Base-by-base conservation (phyloP, 1,140 invertebrate genomes). In the Olivierus martensii region DNA sequence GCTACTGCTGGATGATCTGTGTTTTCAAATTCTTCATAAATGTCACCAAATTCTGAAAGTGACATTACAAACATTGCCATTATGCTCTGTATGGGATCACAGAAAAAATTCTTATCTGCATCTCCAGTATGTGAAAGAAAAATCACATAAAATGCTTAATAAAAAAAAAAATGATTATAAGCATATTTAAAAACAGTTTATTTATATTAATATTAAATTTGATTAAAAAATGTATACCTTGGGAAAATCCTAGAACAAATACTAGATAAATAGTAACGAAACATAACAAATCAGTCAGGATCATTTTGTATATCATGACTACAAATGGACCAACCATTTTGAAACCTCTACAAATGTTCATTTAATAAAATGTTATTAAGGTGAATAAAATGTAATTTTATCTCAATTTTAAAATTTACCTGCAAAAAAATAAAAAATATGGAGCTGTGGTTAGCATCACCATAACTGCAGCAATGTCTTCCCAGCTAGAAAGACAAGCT, bases 51-150 rank as follows among this genome's bases (percentile, higher is more conserved):
- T 58, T 93, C 93, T 2, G 91, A 90, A 59, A 98, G 75, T 0
- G 92, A 97, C 87, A 97, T 95, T 21, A 97, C 76, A 65, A 97
- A 96, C 89, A 96, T 93, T 2, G 86, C 87, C 78, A 98, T 87
- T 10, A 97, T 78, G 11, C 90, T 88, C 68, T 97, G 91, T 66
- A 86, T 80, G 0, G 92, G 87, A 14, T 65, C 55, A 50, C 62
- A 62, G 51, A 72, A 69, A 6, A 73, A 63, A 42, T 64, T 69
- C 38, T 68, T 67, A 12, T 62, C 59, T 21, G 56, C 50, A 36
- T 61, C 61, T 15, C 63, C 65, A 18, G 44, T 10, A 60, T 87
- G 90, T 2, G 87, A 87, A 38, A 90, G 67, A 64, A 91, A 92
- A 61, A 93, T 89, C 28, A 92, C 82, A 64, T 90, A 93, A 61